Evolutionary conservation across 2,113 vertebrate genomes (phyloP), one percentile per base, ranked within the genome.

Genomic region (Callopanchax toddi): DNA sequence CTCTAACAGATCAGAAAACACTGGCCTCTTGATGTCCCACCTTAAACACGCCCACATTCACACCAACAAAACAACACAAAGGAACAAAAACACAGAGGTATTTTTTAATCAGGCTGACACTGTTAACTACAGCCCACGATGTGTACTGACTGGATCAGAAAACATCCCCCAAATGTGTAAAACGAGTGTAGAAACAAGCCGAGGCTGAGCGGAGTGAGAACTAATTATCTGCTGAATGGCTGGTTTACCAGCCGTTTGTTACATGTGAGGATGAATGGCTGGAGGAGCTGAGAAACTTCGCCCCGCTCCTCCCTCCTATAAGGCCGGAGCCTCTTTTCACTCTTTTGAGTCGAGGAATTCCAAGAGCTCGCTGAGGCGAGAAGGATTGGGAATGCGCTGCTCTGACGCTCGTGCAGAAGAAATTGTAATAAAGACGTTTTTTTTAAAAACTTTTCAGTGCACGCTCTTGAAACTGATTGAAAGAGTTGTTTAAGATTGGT

Each of bases 361-460:
- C 90, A 85, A 83, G 72, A 58, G 88, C 72, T 83, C 83, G 82
- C 74, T 71, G 68, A 91, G 87, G 92, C 91, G 85, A 83, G 84
- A 82, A 68, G 42, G 44, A 89, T 91, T 63, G 76, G 91, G 92
- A 94, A 93, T 91, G 91, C 82, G 87, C 89, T 71, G 85, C 71
- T 79, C 63, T 84, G 89, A 91, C 88, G 89, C 63, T 77, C 36
- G 83, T 36, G 56, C 66, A 77, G 74, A 59, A 59, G 52, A 78
- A 74, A 66, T 64, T 51, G 72, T 78, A 74, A 86, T 87, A n/a
- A n/a, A n/a, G n/a, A n/a, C n/a, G n/a, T n/a, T n/a, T n/a, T n/a
- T n/a, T n/a, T n/a, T 56, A 90, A 82, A 72, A 57, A 34, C 86
- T 87, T 89, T 44, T 74, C 62, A n/a, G 15, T 42, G 4, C n/a